These are phyloP conservation scores for Ispidina picta DNA, from an alignment of 2,797 vertebrate species.

Conservation along the genomic window DNA sequence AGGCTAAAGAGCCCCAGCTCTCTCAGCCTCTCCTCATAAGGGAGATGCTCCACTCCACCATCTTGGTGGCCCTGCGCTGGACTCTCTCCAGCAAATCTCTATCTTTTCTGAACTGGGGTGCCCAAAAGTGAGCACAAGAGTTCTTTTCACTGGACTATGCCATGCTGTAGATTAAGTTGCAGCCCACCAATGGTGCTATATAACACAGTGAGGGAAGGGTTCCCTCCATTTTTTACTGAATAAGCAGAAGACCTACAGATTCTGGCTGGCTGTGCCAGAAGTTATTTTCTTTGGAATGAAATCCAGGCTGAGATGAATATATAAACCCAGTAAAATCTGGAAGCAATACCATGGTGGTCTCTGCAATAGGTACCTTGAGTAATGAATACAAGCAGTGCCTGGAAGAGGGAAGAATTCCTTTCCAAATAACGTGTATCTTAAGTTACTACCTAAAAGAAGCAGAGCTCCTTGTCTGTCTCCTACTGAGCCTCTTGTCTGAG, in stretches of 20 bases:
- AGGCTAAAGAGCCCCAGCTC: too few relatives aligned
- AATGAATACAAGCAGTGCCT: neutral
- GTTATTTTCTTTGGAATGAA: conserved; percentile 23
- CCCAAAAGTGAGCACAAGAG: neutral
- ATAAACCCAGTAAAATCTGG: neutral
- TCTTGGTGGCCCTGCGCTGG: too few relatives aligned
- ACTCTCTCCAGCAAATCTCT: too few relatives aligned
- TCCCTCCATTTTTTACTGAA: neutral
- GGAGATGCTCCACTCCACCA: too few relatives aligned
- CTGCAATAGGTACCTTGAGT: neutral
- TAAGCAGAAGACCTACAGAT: neutral
- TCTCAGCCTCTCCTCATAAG: too few relatives aligned
- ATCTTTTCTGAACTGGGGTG: too few relatives aligned
- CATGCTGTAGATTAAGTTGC: neutral
- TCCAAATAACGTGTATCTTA: neutral
- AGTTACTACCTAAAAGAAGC: neutral
- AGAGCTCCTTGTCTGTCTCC: neutral
- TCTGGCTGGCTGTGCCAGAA: neutral
- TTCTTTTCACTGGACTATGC: neutral
- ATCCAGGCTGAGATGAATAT: neutral
- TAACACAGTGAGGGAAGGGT: neutral
- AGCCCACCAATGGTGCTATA: neutral
- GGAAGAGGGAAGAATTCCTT: neutral
- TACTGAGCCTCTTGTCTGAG: neutral
- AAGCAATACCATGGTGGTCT: neutral